Evolutionary conservation across 2,797 vertebrate species (phyloP).

Genomic region (Alectoris magna): DNA sequence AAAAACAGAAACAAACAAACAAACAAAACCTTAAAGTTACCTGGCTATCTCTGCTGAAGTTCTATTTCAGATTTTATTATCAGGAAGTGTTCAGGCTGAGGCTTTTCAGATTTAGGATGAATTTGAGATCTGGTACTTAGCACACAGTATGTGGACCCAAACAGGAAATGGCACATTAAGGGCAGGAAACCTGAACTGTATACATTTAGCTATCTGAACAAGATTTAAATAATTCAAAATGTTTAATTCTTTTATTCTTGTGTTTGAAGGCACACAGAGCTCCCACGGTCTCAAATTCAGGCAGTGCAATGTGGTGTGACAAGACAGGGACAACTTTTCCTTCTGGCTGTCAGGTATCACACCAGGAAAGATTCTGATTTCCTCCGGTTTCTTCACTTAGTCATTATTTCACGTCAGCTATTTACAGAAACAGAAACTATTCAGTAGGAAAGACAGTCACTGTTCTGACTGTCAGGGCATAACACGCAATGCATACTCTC

Average conservation of each 20-base stretch:
- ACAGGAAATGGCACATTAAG: not conserved
- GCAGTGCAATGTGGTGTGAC: not conserved
- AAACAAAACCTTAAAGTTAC: not conserved
- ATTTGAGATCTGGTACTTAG: not conserved
- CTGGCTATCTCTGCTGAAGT: not conserved
- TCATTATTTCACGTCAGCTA: slow-evolving; percentile 41
- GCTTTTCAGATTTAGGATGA: not conserved
- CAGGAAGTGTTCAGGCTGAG: not conserved
- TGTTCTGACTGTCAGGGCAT: not conserved
- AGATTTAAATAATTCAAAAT: not conserved
- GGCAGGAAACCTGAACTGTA: not conserved
- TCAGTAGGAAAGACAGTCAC: slow-evolving; percentile 4
- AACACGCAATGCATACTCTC: not conserved
- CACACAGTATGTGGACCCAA: not conserved
- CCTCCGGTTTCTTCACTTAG: not conserved
- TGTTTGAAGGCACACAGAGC: not conserved
- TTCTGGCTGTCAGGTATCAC: slow-evolving; percentile 31
- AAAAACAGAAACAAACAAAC: not conserved
- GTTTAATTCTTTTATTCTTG: not conserved
- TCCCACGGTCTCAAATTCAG: not conserved
- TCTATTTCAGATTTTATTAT: not conserved
- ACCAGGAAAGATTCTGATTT: slow-evolving; percentile 32
- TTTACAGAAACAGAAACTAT: slow-evolving; percentile 31
- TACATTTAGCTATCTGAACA: not conserved
- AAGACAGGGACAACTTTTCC: not conserved